Evolutionary conservation across 2,797 vertebrate species (phyloP).

Genomic region (Discoglossus pictus): DNA sequence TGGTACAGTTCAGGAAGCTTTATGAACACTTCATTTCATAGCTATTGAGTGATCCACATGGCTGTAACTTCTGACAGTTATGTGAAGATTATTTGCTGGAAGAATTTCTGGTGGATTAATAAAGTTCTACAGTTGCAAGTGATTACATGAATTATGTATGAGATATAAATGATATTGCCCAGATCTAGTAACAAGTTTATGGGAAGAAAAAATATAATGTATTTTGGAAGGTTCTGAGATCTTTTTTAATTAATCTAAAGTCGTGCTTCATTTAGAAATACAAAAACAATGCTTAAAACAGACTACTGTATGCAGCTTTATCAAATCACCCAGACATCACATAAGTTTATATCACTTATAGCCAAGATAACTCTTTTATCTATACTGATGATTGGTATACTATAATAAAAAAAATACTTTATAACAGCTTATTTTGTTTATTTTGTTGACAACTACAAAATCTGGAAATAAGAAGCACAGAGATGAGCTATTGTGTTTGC

Average conservation of each 20-base stretch:
- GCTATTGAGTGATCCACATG: slow-evolving; percentile 56
- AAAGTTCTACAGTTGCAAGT: slow-evolving; percentile 66
- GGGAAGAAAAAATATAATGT: slow-evolving; percentile 10
- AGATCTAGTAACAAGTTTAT: slow-evolving; percentile 15
- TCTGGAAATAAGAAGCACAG: too few species aligned
- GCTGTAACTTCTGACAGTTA: slow-evolving; percentile 63
- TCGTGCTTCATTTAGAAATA: too few species aligned
- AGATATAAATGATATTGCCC: slow-evolving; percentile 37
- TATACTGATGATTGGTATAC: background rate
- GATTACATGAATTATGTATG: slow-evolving; percentile 74
- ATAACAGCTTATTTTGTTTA: background rate
- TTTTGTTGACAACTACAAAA: slow-evolving; percentile 3
- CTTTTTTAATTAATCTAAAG: too few species aligned
- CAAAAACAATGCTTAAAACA: too few species aligned
- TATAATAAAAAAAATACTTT: background rate
- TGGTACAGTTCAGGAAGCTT: slow-evolving; percentile 64
- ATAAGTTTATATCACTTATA: too few species aligned
- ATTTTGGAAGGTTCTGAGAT: slow-evolving; percentile 18
- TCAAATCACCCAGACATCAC: too few species aligned
- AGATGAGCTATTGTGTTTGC: too few species aligned
- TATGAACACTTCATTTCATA: slow-evolving; percentile 65
- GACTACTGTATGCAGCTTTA: too few species aligned
- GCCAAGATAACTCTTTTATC: background rate
- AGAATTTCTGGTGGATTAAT: slow-evolving; percentile 60
- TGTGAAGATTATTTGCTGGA: slow-evolving; percentile 58